A percentile compares a stretch with the other conserved stretches of the same genome.
phyloP scores from a whole-genome alignment of 2,113 vertebrate species.

The Pseudopodoces humilis region DNA sequence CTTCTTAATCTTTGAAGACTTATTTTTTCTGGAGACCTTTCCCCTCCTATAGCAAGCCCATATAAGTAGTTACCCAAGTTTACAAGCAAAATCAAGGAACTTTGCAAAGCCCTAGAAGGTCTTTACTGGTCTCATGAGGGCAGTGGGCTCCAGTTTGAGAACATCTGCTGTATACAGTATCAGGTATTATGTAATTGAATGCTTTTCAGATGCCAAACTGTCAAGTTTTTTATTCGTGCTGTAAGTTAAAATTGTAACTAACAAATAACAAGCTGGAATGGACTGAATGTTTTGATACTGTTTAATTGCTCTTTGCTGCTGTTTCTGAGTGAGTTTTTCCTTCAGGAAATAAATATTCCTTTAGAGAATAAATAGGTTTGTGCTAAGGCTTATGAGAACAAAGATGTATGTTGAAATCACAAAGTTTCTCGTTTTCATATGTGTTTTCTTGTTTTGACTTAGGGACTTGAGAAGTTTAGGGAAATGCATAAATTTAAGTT shows the following conservation, averaged over 20 bases:
- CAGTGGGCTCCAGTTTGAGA: neutral
- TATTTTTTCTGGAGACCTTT: neutral
- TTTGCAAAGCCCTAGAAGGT: neutral
- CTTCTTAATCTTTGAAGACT: neutral
- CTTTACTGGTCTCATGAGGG: neutral
- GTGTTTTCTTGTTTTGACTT: neutral
- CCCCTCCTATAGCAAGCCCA: neutral
- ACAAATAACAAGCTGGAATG: neutral
- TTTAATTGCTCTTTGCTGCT: neutral
- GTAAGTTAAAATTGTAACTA: neutral
- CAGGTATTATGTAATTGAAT: neutral
- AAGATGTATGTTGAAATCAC: neutral
- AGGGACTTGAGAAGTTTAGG: neutral
- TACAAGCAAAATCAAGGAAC: neutral
- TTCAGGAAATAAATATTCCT: neutral
- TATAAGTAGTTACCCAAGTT: neutral
- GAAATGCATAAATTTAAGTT: neutral
- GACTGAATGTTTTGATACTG: neutral
- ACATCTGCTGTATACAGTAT: constrained; percentile 16
- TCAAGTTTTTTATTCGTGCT: neutral
- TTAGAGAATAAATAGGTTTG: neutral
- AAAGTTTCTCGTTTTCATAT: neutral
- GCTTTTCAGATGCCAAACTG: neutral
- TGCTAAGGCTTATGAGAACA: neutral
- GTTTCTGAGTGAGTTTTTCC: neutral